phyloP scores from a whole-genome alignment of 2,113 vertebrate species.

The Copsychus sechellarum region DNA sequence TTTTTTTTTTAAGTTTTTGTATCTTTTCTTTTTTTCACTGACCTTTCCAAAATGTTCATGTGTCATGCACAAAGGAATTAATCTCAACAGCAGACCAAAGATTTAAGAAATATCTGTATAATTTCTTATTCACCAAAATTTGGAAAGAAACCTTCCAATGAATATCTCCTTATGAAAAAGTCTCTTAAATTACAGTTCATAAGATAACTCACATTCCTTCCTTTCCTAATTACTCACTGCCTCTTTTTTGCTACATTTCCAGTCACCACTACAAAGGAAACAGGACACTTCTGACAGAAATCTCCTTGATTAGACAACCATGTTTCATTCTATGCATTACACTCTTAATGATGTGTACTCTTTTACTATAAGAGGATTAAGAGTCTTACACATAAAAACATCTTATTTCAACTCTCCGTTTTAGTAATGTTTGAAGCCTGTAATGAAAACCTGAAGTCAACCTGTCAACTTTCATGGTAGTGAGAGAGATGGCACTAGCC shows the following conservation, averaged over 20 bases:
- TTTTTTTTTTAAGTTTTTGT: not conserved
- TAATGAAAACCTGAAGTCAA: not conserved
- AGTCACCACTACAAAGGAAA: not conserved
- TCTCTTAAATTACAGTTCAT: not conserved
- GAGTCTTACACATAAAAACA: not conserved
- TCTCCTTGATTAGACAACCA: not conserved
- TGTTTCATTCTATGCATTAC: not conserved
- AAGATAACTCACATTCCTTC: not conserved
- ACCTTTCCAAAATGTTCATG: not conserved
- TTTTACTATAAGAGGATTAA: not conserved
- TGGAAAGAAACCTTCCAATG: not conserved
- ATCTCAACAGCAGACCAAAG: not conserved
- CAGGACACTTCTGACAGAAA: not conserved
- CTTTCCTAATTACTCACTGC: not conserved
- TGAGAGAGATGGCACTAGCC: not conserved
- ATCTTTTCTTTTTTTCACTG: not conserved
- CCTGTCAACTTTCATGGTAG: not conserved
- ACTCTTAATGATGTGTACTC: not conserved
- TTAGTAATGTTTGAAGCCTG: not conserved
- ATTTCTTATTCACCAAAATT: not conserved
- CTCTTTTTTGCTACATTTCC: not conserved
- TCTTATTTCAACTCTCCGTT: not conserved
- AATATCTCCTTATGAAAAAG: not conserved
- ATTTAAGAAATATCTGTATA: not conserved
- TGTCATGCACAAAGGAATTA: not conserved